Base-by-base conservation (phyloP, 2,113 vertebrate genomes). In the Accipiter virgatus region DNA sequence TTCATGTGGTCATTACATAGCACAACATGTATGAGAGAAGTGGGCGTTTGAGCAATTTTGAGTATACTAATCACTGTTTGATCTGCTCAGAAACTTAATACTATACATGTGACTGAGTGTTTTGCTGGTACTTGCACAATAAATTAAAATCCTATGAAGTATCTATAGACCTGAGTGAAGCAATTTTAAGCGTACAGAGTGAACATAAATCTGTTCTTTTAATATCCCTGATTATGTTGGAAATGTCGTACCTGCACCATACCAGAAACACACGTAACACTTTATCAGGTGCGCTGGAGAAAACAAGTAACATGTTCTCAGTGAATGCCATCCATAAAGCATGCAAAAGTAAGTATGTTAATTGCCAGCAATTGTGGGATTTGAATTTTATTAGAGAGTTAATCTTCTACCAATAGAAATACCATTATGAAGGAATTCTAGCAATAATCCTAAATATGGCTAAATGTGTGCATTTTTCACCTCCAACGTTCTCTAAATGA, bases 21-120 rank as follows among this genome's bases (percentile, higher is more conserved):
- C 56, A 82, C 45, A 72, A 67, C 58, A 29, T 65, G 26, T 94
- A 88, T 82, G 82, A 97, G 72, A 97, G 80, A 70, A 48, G 93
- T 18, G 58, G 88, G 55, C 59, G 66, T 78, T 75, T 3, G 9
- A 58, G 81, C 48, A 56, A 75, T 94, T 96, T 96, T 25, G 4
- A 83, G 90, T 90, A 55, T 59, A 50, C 53, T 93, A 94, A 94
- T 93, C 82, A 26, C 11, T 40, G 36, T 82, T 71, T 67, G 72
- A 80, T 83, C 81, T 9, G 6, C 71, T 87, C 52, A 62, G 65
- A 81, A 61, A 56, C 32, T 85, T 93, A 61, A 43, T 56, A 12
- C 29, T n/a, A 19, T n/a, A 22, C 11, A 6, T 65, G 40, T 50
- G 62, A 56, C 32, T 66, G 29, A 55, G 11, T 29, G 14, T 73